Evolutionary conservation across 2,797 vertebrate genomes (phyloP), one percentile per base, ranked within the genome.

Genomic region (Dendrocincla tyrannina): DNA sequence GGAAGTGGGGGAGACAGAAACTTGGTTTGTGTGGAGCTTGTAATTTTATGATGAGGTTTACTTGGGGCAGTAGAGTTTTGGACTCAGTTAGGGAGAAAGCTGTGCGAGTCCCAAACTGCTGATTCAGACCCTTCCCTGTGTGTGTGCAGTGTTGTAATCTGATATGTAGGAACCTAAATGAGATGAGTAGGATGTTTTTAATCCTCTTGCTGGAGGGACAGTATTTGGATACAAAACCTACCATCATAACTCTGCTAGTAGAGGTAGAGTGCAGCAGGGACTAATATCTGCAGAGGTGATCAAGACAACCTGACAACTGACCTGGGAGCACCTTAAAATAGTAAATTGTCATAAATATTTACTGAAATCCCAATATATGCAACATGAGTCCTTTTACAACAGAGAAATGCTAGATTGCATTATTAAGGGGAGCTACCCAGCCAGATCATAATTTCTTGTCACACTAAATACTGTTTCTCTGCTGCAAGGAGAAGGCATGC

Each of bases 171-270:
- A 82, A 70, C 33, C 68, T 83, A 80, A 92, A 94, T 4, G 18
- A 90, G 93, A 95, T 67, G 76, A 93, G 69, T 85, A 62, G 88
- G 72, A 67, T 83, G 64, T 77, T 88, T 94, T 90, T 52, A 58
- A 52, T 72, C 8, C 14, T 77, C 67, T 92, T 91, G 81, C 64
- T 46, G 20, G 63, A 42, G 64, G 70, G 30, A 68, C 39, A 41
- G 58, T 73, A 52, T 85, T 76, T 77, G 59, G 46, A 82, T 89
- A 37, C 35, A 80, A 93, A 75, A 6, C 33, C 49, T 46, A 27
- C 64, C 67, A 39, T 76, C 20, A 5, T 59, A 70, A 32, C 39
- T 32, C 80, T 87, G 44, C 68, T 74, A 22, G 50, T 59, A 70
- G 27, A 81, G 60, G 39, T 69, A 32, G 52, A 85, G 52, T n/a